Evolutionary conservation across 23 tunicate species (phyloP).

Genomic region (Styela clava): DNA sequence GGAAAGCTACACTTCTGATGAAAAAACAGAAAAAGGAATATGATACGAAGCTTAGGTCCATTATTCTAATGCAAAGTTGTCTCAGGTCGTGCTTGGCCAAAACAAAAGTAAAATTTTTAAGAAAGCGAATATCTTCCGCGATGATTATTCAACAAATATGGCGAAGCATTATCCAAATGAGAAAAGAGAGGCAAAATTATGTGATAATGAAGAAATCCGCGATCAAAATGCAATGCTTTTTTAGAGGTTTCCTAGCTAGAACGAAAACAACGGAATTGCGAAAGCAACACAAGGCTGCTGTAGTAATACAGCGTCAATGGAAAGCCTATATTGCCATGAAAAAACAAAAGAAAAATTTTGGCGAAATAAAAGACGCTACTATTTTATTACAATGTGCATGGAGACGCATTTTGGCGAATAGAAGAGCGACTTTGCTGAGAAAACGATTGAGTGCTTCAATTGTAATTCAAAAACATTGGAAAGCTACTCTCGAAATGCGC

Average conservation of each 20-base stretch:
- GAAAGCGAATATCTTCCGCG: slow-evolving; percentile 4
- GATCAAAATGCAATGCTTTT: neutral
- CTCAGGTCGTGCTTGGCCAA: neutral
- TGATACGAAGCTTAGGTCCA: neutral
- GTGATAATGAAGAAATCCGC: neutral
- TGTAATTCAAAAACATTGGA: slow-evolving; percentile 5
- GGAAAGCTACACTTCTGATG: slow-evolving; percentile 15
- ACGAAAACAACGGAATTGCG: neutral
- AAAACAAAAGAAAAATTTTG: neutral
- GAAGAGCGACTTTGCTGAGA: neutral
- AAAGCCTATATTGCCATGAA: slow-evolving; percentile 1
- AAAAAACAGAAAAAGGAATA: neutral
- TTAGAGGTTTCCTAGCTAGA: neutral
- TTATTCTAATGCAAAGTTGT: neutral
- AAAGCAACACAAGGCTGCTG: slow-evolving; percentile 4
- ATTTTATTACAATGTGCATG: neutral
- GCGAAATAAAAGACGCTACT: neutral
- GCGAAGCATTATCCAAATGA: neutral
- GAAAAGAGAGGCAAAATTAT: neutral
- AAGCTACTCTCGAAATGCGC: slow-evolving; percentile 20
- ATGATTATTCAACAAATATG: slow-evolving; percentile 1
- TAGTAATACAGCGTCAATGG: slow-evolving; percentile 1
- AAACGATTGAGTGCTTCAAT: neutral
- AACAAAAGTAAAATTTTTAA: neutral
- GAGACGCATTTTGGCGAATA: slow-evolving; percentile 2